phyloP scores from a whole-genome alignment of 2,797 vertebrate species.

The Gymnoscopelus braueri region DNA sequence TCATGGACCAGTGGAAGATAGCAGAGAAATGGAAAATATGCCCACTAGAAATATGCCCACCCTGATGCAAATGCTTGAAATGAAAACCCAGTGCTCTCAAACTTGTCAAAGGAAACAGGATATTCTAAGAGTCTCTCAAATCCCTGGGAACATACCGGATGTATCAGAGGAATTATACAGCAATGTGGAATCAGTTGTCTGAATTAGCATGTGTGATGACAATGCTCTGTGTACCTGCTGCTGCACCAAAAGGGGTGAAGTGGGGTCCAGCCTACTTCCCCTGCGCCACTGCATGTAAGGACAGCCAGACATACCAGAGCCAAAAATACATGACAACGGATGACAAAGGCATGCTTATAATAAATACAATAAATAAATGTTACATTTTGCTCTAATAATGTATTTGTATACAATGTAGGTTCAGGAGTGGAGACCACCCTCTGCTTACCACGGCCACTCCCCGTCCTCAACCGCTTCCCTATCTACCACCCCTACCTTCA shows the following conservation, averaged over 20 bases:
- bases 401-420: neutral
- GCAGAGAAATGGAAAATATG: conserved; percentile 6
- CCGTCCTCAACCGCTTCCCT: no score
- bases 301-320: conserved; percentile 12
- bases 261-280: conserved; percentile 20
- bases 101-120: conserved; percentile 11
- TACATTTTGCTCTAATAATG: conserved; percentile 1
- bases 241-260: conserved; percentile 17
- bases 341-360: conserved; percentile 9
- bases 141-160: conserved; percentile 9
- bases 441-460: no score
- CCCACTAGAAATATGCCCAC: conserved; percentile 8
- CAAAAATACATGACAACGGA: conserved; percentile 19
- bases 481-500: no score
- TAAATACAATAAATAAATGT: conserved; percentile 17
- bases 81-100: conserved; percentile 2
- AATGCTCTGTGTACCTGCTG: conserved; percentile 12
- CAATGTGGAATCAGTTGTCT: conserved; percentile 11
- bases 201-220: conserved; percentile 8
- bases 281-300: neutral
- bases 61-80: conserved; percentile 3
- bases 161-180: conserved; percentile 13
- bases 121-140: conserved; percentile 18
- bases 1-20: neutral
- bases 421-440: no score